Evolutionary conservation across 1,140 invertebrate genomes (phyloP).

Genomic region (Atta colombica): DNA sequence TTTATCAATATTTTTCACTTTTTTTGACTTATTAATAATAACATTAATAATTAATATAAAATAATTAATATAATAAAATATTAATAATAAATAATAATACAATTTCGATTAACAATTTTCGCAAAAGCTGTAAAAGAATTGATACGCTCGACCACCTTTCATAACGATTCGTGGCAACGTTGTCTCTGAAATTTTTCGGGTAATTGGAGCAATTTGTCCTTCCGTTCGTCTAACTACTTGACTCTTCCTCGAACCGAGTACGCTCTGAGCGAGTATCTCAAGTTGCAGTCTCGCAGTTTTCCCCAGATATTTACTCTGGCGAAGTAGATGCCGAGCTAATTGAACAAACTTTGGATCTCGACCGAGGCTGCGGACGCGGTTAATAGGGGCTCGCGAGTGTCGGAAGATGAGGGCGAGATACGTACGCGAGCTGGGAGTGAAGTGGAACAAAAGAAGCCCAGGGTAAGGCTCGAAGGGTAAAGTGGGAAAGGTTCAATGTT

Average conservation of each 20-base stretch:
- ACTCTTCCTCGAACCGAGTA: constrained; percentile 31
- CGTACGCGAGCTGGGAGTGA: constrained; percentile 14
- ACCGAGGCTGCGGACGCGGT: constrained; percentile 72
- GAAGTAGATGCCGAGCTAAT: constrained; percentile 78
- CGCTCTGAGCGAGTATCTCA: constrained; percentile 69
- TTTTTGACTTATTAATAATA: not conserved
- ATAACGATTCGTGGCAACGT: constrained; percentile 4
- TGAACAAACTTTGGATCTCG: constrained; percentile 80
- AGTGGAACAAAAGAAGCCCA: constrained; percentile 16
- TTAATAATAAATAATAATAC: too few relatives aligned
- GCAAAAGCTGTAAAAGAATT: constrained; percentile 11
- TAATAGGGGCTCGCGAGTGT: constrained; percentile 68
- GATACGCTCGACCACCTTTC: too few relatives aligned
- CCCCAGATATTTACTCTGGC: constrained; percentile 80
- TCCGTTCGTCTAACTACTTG: constrained; percentile 44
- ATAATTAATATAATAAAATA: too few relatives aligned
- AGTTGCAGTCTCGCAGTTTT: constrained; percentile 79
- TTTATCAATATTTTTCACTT: not conserved
- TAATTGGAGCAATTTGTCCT: constrained; percentile 59
- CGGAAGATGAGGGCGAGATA: constrained; percentile 22
- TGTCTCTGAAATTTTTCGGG: constrained; percentile 33
- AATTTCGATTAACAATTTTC: constrained; percentile 8
- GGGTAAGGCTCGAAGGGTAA: not conserved
- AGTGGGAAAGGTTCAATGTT: constrained; percentile 77
- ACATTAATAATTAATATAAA: too few relatives aligned